Conservation (phyloP, 2,888 invertebrate species). For the Heliconius aoede region DNA sequence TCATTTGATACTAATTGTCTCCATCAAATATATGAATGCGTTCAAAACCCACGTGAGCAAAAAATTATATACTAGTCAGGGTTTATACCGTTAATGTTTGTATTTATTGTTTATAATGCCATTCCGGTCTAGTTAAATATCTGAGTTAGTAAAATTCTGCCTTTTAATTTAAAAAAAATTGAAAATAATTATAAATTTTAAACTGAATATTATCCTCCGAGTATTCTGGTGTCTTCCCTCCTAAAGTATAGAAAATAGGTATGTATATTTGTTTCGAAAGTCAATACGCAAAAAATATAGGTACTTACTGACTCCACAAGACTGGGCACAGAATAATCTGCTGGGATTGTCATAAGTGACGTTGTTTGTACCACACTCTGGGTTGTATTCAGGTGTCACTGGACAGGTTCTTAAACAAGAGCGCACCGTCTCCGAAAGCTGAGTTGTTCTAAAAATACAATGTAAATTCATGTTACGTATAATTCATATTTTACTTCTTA, state of each 20-base stretch:
- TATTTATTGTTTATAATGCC: neutral
- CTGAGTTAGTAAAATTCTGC: too few species aligned
- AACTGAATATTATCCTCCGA: too few species aligned
- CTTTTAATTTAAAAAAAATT: too few species aligned
- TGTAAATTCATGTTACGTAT: neutral
- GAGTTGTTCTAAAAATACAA: constrained; percentile 33
- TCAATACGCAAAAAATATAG: neutral
- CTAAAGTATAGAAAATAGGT: too few species aligned
- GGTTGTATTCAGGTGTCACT: constrained; percentile 70
- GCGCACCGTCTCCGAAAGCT: constrained; percentile 29
- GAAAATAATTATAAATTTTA: too few species aligned
- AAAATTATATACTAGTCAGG: neutral
- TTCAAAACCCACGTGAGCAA: neutral
- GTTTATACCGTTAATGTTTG: too few species aligned
- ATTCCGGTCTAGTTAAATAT: neutral
- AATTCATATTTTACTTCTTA: too few species aligned
- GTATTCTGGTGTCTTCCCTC: too few species aligned
- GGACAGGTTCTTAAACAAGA: constrained; percentile 60
- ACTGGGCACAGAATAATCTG: constrained; percentile 66
- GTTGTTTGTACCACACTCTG: constrained; percentile 72
- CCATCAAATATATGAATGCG: neutral
- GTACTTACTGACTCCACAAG: constrained; percentile 73
- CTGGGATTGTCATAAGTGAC: constrained; percentile 71
- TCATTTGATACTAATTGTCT: constrained; percentile 1
- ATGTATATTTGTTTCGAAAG: neutral